These are phyloP conservation scores for Dreissena rostriformis DNA, from an alignment of 1,140 invertebrate genomes.

Conservation along the genomic window DNA sequence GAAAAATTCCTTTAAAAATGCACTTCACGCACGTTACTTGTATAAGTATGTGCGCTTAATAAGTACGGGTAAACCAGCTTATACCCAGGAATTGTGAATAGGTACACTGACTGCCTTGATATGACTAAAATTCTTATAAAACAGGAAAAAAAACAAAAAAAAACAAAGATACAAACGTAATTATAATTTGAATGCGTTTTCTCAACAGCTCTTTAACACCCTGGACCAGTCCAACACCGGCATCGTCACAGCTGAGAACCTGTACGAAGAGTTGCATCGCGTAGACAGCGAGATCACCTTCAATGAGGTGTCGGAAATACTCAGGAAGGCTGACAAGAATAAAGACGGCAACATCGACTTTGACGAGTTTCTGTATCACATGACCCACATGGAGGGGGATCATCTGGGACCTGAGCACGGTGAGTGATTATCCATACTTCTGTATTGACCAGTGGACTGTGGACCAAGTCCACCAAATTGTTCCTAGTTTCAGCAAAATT, in stretches of 20 bases:
- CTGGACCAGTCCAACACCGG: constrained; percentile 71
- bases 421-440: neutral
- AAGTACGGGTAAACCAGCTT: too few relatives aligned
- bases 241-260: constrained; percentile 70
- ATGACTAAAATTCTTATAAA: too few relatives aligned
- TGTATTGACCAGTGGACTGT: too few relatives aligned
- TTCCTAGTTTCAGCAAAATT: too few relatives aligned
- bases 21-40: too few relatives aligned
- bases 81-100: too few relatives aligned
- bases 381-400: constrained; percentile 60
- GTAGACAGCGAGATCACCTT: constrained; percentile 76
- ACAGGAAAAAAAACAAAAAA: too few relatives aligned
- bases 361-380: constrained; percentile 72
- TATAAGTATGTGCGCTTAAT: too few relatives aligned
- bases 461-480: too few relatives aligned
- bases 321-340: constrained; percentile 77
- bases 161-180: neutral
- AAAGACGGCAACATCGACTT: constrained; percentile 78
- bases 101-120: too few relatives aligned
- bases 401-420: constrained; percentile 4
- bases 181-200: neutral
- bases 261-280: constrained; percentile 73
- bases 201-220: constrained; percentile 64
- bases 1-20: too few relatives aligned
- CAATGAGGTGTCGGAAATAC: constrained; percentile 74